These are phyloP conservation scores for Scaptomyza montana DNA, from an alignment of 1,140 invertebrate species.

Conservation along the genomic window DNA sequence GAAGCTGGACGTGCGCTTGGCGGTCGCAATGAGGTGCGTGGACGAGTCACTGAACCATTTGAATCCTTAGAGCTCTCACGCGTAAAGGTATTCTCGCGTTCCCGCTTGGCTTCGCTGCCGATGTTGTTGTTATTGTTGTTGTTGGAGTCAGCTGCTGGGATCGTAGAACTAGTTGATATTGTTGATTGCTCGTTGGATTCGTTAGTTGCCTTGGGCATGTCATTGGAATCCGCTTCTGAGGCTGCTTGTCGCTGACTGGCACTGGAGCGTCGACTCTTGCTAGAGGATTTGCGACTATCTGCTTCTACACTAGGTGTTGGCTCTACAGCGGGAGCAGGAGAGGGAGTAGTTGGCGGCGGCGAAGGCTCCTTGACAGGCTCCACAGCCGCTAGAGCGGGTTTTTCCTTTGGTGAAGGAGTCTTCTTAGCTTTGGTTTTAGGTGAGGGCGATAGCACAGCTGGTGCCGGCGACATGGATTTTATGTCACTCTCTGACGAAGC, in stretches of 20 bases:
- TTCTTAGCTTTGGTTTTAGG: not conserved
- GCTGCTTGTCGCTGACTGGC: slow-evolving; percentile 45
- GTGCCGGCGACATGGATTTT: slow-evolving; percentile 40
- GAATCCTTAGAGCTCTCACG: slow-evolving; percentile 74
- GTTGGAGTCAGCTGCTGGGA: slow-evolving; percentile 18
- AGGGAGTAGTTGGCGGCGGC: slow-evolving; percentile 7
- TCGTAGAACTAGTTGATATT: slow-evolving; percentile 5
- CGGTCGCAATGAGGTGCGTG: slow-evolving; percentile 86
- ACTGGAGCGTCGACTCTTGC: slow-evolving; percentile 66
- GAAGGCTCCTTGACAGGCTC: slow-evolving; percentile 25
- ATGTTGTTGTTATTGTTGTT: slow-evolving; percentile 21
- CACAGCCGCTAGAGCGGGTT: not conserved
- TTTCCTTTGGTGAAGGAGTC: not conserved
- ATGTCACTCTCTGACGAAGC: slow-evolving; percentile 52
- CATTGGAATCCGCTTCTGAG: not conserved
- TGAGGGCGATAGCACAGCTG: not conserved
- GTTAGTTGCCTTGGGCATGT: not conserved
- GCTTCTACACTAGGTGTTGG: slow-evolving; percentile 25
- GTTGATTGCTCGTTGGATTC: slow-evolving; percentile 6
- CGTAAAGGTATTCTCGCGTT: slow-evolving; percentile 65
- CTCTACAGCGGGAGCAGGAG: slow-evolving; percentile 6
- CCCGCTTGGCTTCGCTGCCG: slow-evolving; percentile 48
- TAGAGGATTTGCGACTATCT: slow-evolving; percentile 60
- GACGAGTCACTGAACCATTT: slow-evolving; percentile 60
- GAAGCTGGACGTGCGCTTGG: slow-evolving; percentile 89